A percentile compares a stretch with the other conserved stretches of the same genome.
phyloP scores from a whole-genome alignment of 2,113 vertebrate genomes.

The Sapajus apella region DNA sequence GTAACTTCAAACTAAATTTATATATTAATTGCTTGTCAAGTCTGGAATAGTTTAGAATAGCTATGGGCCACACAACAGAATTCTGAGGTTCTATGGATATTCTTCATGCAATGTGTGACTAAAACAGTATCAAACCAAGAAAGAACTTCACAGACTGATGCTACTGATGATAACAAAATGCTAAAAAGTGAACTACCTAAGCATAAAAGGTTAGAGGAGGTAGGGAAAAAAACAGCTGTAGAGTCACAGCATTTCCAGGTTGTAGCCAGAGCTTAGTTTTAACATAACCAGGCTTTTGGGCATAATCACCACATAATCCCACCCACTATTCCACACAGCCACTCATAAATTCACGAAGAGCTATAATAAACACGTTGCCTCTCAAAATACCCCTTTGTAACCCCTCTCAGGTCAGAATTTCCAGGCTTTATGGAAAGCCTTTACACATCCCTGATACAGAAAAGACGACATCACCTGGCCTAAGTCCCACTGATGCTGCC shows the following conservation, averaged over 20 bases:
- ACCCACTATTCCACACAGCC: slow-evolving; percentile 8
- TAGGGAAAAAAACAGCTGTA: not conserved
- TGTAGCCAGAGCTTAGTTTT: not conserved
- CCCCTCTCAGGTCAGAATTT: not conserved
- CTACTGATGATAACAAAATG: not conserved
- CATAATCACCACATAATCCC: slow-evolving; percentile 29
- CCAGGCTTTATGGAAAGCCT: not conserved
- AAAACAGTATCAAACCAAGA: slow-evolving; percentile 6
- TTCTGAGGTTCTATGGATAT: not conserved
- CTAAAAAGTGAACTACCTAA: not conserved
- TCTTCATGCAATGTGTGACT: not conserved
- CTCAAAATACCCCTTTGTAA: not conserved
- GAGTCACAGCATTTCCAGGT: not conserved
- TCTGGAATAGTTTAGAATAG: not conserved
- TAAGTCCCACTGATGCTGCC: not conserved
- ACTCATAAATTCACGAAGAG: slow-evolving; percentile 54
- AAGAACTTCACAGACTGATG: slow-evolving; percentile 14
- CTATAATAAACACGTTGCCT: slow-evolving; percentile 7
- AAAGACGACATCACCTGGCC: not conserved
- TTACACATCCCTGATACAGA: not conserved
- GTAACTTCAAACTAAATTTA: slow-evolving; percentile 31
- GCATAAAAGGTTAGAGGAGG: not conserved
- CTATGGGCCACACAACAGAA: slow-evolving; percentile 20
- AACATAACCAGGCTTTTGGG: slow-evolving; percentile 31
- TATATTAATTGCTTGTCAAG: not conserved